Base-by-base conservation (phyloP, 2,888 invertebrate species). In the Phalangium opilio region DNA sequence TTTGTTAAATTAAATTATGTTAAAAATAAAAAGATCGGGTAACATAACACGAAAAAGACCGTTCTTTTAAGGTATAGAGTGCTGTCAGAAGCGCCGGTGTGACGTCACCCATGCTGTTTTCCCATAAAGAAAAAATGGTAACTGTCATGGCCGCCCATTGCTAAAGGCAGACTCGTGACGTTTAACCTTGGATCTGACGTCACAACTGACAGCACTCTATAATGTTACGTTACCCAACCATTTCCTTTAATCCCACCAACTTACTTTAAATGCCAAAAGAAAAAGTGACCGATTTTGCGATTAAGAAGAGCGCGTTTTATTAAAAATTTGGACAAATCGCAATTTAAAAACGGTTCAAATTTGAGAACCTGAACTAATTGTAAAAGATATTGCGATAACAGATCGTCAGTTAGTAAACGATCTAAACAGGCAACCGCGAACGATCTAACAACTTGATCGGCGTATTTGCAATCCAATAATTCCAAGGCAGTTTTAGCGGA, bases 261-360 rank as follows among this genome's bases (percentile, higher is more conserved):
- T 60, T 59, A 70, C 67, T 65, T 70, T 34, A 76, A 61, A 58
- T 74, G 69, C 75, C 75, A 76, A 61, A 75, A 76, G 58, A 75
- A 70, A 56, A 67, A 69, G 58, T 75, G 73, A 2, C 75, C 75
- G 54, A 76, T 70, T 35, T 67, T 67, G 55, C 70, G 68, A 59
- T 73, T 74, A 15, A 64, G 60, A 41, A 76, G 61, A n/a, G 74
- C 67, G 51, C 72, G 61, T 51, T 67, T 64, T 27, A 76, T 58
- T 14, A 76, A 62, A 60, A 75, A 72, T 49, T 65, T 58, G 1
- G 71, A 67, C 33, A 76, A 63, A 21, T 68, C 66, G 49, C 71
- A 74, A 58, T 72, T 69, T 27, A 73, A 60, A 55, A 73, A 71
- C 0, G 72, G 69, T 56, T 76, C 76, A 60, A 71, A 73, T 59